Conservation (phyloP, 2,797 vertebrate genomes). For the Sebastes wilsoni region DNA sequence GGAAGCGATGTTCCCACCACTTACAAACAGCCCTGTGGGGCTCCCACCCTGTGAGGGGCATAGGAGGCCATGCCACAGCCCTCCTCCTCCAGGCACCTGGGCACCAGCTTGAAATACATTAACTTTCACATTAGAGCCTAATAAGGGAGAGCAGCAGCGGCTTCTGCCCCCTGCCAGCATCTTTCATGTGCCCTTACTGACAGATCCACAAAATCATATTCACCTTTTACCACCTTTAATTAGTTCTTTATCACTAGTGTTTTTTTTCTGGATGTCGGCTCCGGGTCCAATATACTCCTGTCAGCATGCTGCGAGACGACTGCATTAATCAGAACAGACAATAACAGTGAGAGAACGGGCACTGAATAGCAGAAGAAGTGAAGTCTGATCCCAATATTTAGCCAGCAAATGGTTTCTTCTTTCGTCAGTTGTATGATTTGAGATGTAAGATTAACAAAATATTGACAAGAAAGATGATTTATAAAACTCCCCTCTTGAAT, state of each 20-base stretch:
- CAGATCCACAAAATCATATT: slow-evolving; percentile 89
- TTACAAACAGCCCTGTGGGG: slow-evolving; percentile 69
- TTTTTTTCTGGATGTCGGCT: slow-evolving; percentile 76
- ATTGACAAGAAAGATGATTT: slow-evolving; percentile 8
- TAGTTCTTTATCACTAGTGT: slow-evolving; percentile 88
- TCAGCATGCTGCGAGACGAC: slow-evolving; percentile 61
- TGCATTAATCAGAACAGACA: slow-evolving; percentile 64
- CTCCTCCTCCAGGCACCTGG: slow-evolving; percentile 78
- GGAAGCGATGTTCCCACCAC: slow-evolving; percentile 52
- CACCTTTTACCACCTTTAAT: slow-evolving; percentile 90
- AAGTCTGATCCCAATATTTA: background rate
- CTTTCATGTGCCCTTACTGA: slow-evolving; percentile 93
- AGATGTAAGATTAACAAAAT: background rate
- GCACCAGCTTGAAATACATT: slow-evolving; percentile 84
- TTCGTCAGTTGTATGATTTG: background rate
- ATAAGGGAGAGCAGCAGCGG: slow-evolving; percentile 85
- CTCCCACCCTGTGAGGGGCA: slow-evolving; percentile 56
- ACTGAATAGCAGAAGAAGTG: background rate
- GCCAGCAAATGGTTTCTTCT: background rate
- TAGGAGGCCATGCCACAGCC: slow-evolving; percentile 34
- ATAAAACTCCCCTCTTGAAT: slow-evolving; percentile 21
- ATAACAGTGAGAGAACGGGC: background rate
- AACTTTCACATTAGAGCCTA: slow-evolving; percentile 89
- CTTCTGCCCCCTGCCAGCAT: slow-evolving; percentile 81
- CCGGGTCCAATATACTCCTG: slow-evolving; percentile 55